Evolutionary conservation across 2,888 invertebrate species (phyloP), one percentile per base, ranked within the genome.

Genomic region (Rhagophthalmus giganteus): DNA sequence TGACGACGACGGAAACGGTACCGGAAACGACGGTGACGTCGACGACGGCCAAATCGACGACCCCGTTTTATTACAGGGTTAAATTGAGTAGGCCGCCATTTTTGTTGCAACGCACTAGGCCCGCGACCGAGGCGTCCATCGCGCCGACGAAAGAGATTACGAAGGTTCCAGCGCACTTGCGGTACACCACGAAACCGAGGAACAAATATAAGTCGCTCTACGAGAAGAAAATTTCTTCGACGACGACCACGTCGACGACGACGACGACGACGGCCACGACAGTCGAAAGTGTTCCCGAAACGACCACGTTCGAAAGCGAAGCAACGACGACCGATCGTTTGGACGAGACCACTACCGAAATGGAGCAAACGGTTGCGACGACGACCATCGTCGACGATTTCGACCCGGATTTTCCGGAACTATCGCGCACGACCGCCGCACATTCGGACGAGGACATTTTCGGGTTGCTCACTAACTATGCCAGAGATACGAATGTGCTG

Each of bases 31-130:
- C n/a, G n/a, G n/a, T n/a, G 5, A 24, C 13, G 5, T 9, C 26
- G n/a, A 28, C 12, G 13, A 6, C 7, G 7, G 8, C 9, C 13
- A 33, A 28, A 31, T 37, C 35, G 4, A 38, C 44, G 2, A 51
- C 50, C 13, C 28, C 50, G 4, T 31, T 45, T 35, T 40, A 45
- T 25, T 35, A 51, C 15, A 45, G 30, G 27, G 9, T 24, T 1
- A 51, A 45, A 40, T 16, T 51, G 6, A 46, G 51, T 6, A 33
- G 51, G 2, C 45, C 51, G 1, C 45, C 51, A 7, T 51, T 45
- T 16, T 11, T 34, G 10, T 16, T 37, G 1, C 45, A 51, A 16
- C 13, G 51, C 15, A 16, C 24, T 7, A 45, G 39, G 3, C 10
- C 25, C 2, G 15, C 27, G 4, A 45, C 51, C 0, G 45, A 51